phyloP scores from a whole-genome alignment of 2,113 vertebrate species.

The Misgurnus mizolepis region DNA sequence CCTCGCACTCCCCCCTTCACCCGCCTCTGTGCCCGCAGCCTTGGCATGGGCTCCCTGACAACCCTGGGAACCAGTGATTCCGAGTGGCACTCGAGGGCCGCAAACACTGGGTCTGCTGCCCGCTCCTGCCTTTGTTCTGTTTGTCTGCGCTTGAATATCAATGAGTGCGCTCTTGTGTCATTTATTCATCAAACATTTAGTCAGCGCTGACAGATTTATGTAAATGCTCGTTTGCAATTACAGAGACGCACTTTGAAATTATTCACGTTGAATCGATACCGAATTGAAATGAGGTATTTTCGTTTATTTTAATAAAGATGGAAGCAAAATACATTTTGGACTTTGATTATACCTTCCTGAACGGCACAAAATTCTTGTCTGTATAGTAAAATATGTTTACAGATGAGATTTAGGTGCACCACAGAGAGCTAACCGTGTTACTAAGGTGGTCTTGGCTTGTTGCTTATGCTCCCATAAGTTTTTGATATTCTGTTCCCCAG shows the following conservation, averaged over 20 bases:
- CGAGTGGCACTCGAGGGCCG: slow-evolving; percentile 60
- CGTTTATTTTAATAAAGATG: slow-evolving; percentile 30
- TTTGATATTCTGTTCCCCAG: not conserved
- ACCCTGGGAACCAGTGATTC: slow-evolving; percentile 62
- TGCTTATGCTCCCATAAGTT: not conserved
- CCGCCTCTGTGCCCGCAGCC: slow-evolving; percentile 46
- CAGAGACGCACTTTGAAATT: slow-evolving; percentile 26
- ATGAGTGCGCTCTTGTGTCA: slow-evolving; percentile 56
- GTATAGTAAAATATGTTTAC: slow-evolving; percentile 27
- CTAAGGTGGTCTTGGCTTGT: not conserved
- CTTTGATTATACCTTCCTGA: not conserved
- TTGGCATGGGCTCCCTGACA: slow-evolving; percentile 59
- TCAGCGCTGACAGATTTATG: slow-evolving; percentile 53
- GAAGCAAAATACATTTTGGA: slow-evolving; percentile 22
- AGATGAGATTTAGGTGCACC: not conserved
- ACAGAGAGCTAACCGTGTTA: too few species aligned
- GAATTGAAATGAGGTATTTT: slow-evolving; percentile 33
- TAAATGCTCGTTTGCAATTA: slow-evolving; percentile 46
- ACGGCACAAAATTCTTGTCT: slow-evolving; percentile 11
- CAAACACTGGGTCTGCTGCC: slow-evolving; percentile 57
- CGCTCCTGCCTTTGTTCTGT: slow-evolving; percentile 55
- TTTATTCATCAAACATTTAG: slow-evolving; percentile 58
- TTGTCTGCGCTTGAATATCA: slow-evolving; percentile 60
- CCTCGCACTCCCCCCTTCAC: slow-evolving; percentile 33
- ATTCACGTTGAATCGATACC: slow-evolving; percentile 17